Evolutionary conservation across 1,140 invertebrate species (phyloP), one percentile per base, ranked within the genome.

Genomic region (Euura saliciscinereae): DNA sequence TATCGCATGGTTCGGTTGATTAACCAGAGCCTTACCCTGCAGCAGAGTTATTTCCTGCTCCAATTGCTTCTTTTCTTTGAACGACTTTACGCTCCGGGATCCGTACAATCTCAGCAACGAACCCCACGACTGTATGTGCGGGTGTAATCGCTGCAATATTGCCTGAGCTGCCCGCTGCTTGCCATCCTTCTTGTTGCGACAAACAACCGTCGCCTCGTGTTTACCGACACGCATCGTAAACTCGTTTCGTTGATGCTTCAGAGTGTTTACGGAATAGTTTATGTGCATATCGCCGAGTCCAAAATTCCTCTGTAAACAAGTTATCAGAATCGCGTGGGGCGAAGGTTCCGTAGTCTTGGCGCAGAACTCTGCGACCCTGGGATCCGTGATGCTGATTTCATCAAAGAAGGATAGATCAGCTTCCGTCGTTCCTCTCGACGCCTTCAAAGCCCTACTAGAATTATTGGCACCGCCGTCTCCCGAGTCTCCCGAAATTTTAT

Each of bases 161-260:
- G 95, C 93, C 87, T 99, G 98, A 11, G 97, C 96, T 8, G 97
- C 97, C 78, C 95, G 88, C 83, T 99, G 98, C 85, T 99, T 99
- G n/a, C 97, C 98, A 80, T 98, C 97, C 79, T 96, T 92, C 87
- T 99, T 99, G 87, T 99, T 99, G 81, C 97, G 96, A 85, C 97
- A 98, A 6, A 92, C 89, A 28, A 96, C 95, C n/a, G 92, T 93
- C 4, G 94, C 95, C 11, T 91, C 93, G 81, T 99, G 96, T 82
- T 97, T 96, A 11, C 97, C 97, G 66, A 98, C 97, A 8, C 92
- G 93, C 95, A 99, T 98, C 64, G 93, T 95, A 81, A 97, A 97
- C 88, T 98, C 95, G 85, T 98, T 98, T 75, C 94, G 94, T 83
- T 98, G 96, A 83, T 97, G 94, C 79, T 97, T 96, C 28, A 97